Base-by-base conservation (phyloP, 2,888 invertebrate species). In the Thecophora atra region DNA sequence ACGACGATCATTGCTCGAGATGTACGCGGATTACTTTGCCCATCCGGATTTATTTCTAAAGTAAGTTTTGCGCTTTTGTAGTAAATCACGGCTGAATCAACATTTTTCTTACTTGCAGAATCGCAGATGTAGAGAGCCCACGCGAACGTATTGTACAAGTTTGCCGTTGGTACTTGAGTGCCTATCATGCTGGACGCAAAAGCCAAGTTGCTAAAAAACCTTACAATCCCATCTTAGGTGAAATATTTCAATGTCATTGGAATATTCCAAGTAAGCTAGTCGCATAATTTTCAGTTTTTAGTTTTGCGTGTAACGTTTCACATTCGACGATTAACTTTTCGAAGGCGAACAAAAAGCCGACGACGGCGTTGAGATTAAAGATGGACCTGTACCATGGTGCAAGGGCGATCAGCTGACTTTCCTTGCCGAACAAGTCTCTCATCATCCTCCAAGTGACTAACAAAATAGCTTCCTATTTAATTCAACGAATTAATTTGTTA, bases 11-110 rank as follows among this genome's bases (percentile, higher is more conserved):
- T 90, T 99, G 52, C 89, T 99, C 63, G 99, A 99, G 89, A 99
- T 99, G 99, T 99, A 98, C 87, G 99, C 99, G 65, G 99, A 99
- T 88, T 99, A 99, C 85, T 98, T 99, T 88, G 98, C 99, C 15
- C 99, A 99, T 89, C 98, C 99, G 0, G 98, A 99, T 87, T 91
- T 98, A 81, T 99, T 99, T 88, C 90, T 94, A 76, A 94, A 90
- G 96, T 96, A 66, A 51, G 52, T 24, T 51, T n/a, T 51, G 7
- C n/a, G 17, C 4, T 51, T 26, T 51, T 28, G n/a, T 24, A 26
- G 3, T 58, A 28, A 11, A 26, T 28, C 11, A 11, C 13, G 15
- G 15, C 11, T 24, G 7, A 24, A 17, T 26, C 13, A 58, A 58
- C 5, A n/a, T n/a, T n/a, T 26, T 8, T 11, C 24, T 2, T 4